Percentiles rank a stretch among this genome's conserved stretches.
These are phyloP conservation scores for Polypterus bichir DNA, from an alignment of 2,113 vertebrate species.

Conservation along the genomic window DNA sequence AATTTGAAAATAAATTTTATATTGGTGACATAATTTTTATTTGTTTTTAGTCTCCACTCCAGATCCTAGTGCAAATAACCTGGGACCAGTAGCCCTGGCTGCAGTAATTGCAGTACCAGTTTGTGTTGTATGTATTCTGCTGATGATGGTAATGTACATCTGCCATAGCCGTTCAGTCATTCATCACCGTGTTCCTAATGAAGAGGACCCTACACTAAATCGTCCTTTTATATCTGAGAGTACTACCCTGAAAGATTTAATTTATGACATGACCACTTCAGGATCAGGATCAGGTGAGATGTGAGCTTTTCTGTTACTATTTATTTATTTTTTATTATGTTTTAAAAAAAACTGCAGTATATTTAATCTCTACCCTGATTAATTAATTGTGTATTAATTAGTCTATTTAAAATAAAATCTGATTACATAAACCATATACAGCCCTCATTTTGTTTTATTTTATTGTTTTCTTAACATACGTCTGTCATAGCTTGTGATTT, in stretches of 20 bases:
- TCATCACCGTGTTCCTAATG: conserved; percentile 87
- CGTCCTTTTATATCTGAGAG: conserved; percentile 91
- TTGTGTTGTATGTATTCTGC: conserved; percentile 82
- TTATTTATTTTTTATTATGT: too few relatives aligned
- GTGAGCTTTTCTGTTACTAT: neutral
- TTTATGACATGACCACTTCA: conserved; percentile 96
- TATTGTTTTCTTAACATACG: too few relatives aligned
- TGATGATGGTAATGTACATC: conserved; percentile 81
- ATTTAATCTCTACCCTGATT: too few relatives aligned
- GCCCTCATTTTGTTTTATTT: too few relatives aligned
- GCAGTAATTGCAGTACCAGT: conserved; percentile 87
- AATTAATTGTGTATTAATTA: too few relatives aligned
- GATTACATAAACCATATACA: too few relatives aligned
- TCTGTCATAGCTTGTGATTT: too few relatives aligned
- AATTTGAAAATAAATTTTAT: neutral
- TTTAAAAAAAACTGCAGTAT: too few relatives aligned
- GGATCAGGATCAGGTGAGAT: conserved; percentile 86
- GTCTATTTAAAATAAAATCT: too few relatives aligned
- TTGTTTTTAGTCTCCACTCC: conserved; percentile 37
- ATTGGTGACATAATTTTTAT: neutral
- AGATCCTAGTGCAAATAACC: conserved; percentile 39
- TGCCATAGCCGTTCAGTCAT: conserved; percentile 82
- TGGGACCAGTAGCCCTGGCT: conserved; percentile 83
- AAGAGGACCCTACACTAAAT: conserved; percentile 86
- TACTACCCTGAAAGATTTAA: conserved; percentile 90